Conservation (phyloP, 2,113 vertebrate species). For the Mixornis gularis region DNA sequence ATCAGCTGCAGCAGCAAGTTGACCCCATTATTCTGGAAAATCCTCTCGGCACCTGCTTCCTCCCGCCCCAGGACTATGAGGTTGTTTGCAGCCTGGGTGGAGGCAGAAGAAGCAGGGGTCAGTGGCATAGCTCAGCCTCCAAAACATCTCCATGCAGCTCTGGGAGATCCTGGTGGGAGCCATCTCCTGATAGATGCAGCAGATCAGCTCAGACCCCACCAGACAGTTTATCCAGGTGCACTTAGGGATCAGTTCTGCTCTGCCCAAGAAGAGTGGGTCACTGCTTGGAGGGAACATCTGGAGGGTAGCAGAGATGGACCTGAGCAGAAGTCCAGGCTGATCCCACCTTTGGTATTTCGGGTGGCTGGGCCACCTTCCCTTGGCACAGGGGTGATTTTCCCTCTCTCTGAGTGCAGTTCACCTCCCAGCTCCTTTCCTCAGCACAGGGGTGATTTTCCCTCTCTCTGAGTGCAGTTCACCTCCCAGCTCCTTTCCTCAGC, state of each 20-base stretch:
- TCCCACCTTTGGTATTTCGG: background rate
- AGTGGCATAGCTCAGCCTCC: background rate
- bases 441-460: too few species aligned
- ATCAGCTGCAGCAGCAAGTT: slow-evolving; percentile 84
- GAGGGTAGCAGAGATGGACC: background rate
- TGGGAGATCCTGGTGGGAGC: background rate
- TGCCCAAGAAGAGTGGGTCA: background rate
- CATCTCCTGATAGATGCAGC: background rate
- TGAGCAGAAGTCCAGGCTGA: background rate
- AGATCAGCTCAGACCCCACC: background rate
- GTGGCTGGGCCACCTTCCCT: background rate
- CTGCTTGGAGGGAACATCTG: background rate
- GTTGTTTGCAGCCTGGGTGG: slow-evolving; percentile 90
- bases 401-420: background rate
- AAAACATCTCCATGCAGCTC: background rate
- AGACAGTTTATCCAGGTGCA: background rate
- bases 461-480: background rate
- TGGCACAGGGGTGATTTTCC: too few species aligned
- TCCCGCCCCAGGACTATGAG: slow-evolving; percentile 91
- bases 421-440: background rate
- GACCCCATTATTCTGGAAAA: slow-evolving; percentile 94
- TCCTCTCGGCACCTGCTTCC: slow-evolving; percentile 89
- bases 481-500: background rate
- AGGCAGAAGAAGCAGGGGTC: background rate
- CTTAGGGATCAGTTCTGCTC: background rate